These are phyloP conservation scores for Arctopsyche grandis DNA, from an alignment of 1,140 invertebrate species.

Conservation along the genomic window DNA sequence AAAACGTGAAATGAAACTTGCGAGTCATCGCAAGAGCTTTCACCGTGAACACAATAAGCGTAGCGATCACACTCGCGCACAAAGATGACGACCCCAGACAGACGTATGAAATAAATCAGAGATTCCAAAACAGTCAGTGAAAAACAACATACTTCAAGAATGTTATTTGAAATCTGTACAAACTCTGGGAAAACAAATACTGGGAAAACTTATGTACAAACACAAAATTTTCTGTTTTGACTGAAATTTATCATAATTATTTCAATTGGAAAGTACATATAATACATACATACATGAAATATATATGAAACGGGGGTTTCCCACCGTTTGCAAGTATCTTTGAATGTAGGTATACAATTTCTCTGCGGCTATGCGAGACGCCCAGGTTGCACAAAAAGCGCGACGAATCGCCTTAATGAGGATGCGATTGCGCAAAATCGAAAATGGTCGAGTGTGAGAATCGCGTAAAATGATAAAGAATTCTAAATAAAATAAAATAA, in stretches of 20 bases:
- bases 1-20: background rate
- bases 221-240: too few species aligned
- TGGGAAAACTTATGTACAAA: too few species aligned
- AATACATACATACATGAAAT: too few species aligned
- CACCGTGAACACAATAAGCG: conserved; percentile 10
- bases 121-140: background rate
- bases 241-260: too few species aligned
- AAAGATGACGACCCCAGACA: conserved; percentile 11
- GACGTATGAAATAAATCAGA: conserved; percentile 6
- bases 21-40: conserved; percentile 24
- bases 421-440: conserved; percentile 3
- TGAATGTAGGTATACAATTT: background rate
- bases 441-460: too few species aligned
- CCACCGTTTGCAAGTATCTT: too few species aligned
- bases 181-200: too few species aligned
- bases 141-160: too few species aligned
- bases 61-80: background rate
- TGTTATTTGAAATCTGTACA: too few species aligned
- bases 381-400: background rate
- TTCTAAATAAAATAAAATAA: background rate
- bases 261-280: too few species aligned
- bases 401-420: conserved; percentile 16
- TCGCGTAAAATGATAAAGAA: background rate
- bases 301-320: too few species aligned
- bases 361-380: background rate